Percentiles rank a stretch among this genome's conserved stretches.
Evolutionary conservation across 2,113 vertebrate species (phyloP).

Genomic region (Octodon degus): DNA sequence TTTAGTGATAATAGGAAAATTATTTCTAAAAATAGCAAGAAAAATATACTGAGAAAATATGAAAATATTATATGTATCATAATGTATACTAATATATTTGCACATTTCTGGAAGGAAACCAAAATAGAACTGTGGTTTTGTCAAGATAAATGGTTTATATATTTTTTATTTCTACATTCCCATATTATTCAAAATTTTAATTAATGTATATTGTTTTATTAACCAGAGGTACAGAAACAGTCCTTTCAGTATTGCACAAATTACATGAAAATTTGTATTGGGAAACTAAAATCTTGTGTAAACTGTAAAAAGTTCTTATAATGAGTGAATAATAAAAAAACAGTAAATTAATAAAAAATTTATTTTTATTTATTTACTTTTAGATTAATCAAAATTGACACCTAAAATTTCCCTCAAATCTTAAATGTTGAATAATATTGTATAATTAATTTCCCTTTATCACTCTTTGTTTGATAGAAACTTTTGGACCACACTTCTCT

Average conservation of each 20-base stretch:
- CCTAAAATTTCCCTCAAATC: background rate
- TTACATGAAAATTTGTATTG: background rate
- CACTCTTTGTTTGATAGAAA: background rate
- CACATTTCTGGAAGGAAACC: background rate
- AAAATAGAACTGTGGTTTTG: conserved; percentile 9
- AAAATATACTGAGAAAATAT: background rate
- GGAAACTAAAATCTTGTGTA: background rate
- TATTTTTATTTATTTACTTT: no score
- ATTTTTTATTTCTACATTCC: background rate
- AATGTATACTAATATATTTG: background rate
- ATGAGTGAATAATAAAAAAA: background rate
- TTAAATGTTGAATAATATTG: background rate
- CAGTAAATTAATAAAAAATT: background rate
- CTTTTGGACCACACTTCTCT: background rate
- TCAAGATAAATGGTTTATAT: background rate
- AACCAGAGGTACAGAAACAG: background rate
- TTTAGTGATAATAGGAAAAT: background rate
- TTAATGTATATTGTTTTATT: background rate
- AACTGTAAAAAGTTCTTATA: background rate
- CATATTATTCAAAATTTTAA: background rate
- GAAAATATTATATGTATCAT: background rate
- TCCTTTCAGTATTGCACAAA: background rate
- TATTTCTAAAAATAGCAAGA: background rate
- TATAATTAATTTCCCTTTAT: background rate
- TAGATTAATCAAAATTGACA: background rate